Evolutionary conservation across 2,113 vertebrate genomes (phyloP).

Genomic region (Indicator maculatus): DNA sequence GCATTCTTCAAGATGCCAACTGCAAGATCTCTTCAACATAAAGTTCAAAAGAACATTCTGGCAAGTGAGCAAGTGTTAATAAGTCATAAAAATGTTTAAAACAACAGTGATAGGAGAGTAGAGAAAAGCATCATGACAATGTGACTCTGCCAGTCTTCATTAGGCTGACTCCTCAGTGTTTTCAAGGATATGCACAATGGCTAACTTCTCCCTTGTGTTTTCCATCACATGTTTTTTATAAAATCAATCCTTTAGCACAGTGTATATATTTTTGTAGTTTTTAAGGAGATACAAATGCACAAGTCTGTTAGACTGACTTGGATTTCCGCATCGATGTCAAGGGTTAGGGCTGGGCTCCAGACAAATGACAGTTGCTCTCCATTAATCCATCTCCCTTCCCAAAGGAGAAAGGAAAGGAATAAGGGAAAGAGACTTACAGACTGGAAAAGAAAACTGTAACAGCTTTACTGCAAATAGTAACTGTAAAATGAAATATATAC

Average conservation of each 20-base stretch:
- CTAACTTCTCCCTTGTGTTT: slow-evolving; percentile 4
- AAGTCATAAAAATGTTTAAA: slow-evolving; percentile 12
- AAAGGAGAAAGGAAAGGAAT: too few relatives aligned
- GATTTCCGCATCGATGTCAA: background rate
- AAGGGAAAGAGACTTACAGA: too few relatives aligned
- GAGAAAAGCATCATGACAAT: background rate
- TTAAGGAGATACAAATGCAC: background rate
- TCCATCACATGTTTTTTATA: background rate
- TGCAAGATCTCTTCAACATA: background rate
- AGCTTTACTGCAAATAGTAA: too few relatives aligned
- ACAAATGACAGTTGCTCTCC: too few relatives aligned
- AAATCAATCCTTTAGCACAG: background rate
- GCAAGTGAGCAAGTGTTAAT: background rate
- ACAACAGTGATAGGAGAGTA: background rate
- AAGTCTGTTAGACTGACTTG: background rate
- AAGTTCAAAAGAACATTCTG: slow-evolving; percentile 2
- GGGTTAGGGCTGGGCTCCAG: too few relatives aligned
- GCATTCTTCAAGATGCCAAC: background rate
- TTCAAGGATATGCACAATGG: background rate
- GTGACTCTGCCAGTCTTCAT: background rate
- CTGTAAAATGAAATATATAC: too few relatives aligned
- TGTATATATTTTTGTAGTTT: background rate
- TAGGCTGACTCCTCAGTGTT: background rate
- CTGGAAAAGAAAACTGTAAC: too few relatives aligned
- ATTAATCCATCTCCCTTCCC: too few relatives aligned